Evolutionary conservation across 2,888 invertebrate species (phyloP).

Genomic region (Polyommatus iphigenia): DNA sequence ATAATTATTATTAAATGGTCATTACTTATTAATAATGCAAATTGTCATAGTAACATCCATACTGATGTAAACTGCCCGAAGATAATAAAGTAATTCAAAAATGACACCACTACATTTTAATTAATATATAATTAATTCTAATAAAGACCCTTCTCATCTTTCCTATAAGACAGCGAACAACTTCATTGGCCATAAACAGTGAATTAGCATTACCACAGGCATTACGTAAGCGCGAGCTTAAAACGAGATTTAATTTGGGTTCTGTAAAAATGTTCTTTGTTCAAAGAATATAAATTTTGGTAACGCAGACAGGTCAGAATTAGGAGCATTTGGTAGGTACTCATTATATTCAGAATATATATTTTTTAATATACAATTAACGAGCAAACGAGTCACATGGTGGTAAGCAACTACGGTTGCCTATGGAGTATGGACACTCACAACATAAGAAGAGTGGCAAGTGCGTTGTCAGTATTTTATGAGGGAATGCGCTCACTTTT

Average conservation of each 20-base stretch:
- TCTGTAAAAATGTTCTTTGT: background rate
- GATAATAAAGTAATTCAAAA: background rate
- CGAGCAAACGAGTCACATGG: too few species aligned
- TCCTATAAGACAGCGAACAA: background rate
- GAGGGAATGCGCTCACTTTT: too few species aligned
- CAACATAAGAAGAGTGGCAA: too few species aligned
- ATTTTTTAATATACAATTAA: too few species aligned
- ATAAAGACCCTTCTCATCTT: conserved; percentile 15
- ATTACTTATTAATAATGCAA: too few species aligned
- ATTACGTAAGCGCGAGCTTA: background rate
- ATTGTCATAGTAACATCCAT: background rate
- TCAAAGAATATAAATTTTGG: background rate
- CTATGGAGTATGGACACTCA: too few species aligned
- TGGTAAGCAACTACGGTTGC: too few species aligned
- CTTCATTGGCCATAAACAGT: background rate
- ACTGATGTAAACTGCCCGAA: background rate
- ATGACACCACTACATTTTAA: background rate
- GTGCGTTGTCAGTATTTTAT: too few species aligned
- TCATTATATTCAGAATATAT: too few species aligned
- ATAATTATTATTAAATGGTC: too few species aligned
- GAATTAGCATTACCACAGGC: background rate
- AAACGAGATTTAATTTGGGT: background rate
- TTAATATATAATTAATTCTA: background rate
- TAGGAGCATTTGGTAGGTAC: too few species aligned
- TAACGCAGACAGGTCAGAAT: too few species aligned